These are phyloP conservation scores for Tinea trinotella DNA, from an alignment of 2,888 invertebrate genomes.

Conservation along the genomic window DNA sequence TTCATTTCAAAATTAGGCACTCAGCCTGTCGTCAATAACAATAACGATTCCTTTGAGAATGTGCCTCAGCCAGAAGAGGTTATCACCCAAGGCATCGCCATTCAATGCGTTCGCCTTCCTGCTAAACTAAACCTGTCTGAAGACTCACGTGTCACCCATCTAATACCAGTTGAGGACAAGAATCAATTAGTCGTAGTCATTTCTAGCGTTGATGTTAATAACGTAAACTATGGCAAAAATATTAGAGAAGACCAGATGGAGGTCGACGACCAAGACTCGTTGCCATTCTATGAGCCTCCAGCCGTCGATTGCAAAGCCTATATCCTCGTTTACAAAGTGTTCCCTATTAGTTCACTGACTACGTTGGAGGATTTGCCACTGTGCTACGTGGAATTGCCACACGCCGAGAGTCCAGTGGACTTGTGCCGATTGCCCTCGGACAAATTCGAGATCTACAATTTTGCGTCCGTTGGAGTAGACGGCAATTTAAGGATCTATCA, in stretches of 20 bases:
- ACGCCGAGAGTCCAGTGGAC: constrained; percentile 78
- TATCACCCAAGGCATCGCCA: constrained; percentile 59
- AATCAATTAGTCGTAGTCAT: constrained; percentile 77
- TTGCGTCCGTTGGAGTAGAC: constrained; percentile 81
- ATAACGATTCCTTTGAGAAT: constrained; percentile 65
- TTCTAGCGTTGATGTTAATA: constrained; percentile 48
- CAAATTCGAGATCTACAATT: constrained; percentile 70
- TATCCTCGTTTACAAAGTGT: constrained; percentile 51
- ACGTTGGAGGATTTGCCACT: constrained; percentile 74
- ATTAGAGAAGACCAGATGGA: constrained; percentile 51
- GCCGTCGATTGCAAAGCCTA: constrained; percentile 38
- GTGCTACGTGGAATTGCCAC: constrained; percentile 72
- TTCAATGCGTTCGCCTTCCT: constrained; percentile 74
- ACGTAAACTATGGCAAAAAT: constrained; percentile 31
- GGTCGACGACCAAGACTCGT: constrained; percentile 39
- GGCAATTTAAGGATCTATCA: constrained; percentile 82
- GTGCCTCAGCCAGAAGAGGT: constrained; percentile 56
- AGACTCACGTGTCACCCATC: constrained; percentile 72
- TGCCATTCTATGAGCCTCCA: neutral
- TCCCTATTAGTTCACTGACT: constrained; percentile 33
- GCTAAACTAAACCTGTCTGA: constrained; percentile 55
- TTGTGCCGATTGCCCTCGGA: constrained; percentile 76
- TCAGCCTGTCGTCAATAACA: constrained; percentile 48
- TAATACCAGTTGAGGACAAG: constrained; percentile 79
- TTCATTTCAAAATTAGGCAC: constrained; percentile 44